Base-by-base conservation (phyloP, 2,888 invertebrate species). In the Caenorhabditis becei region DNA sequence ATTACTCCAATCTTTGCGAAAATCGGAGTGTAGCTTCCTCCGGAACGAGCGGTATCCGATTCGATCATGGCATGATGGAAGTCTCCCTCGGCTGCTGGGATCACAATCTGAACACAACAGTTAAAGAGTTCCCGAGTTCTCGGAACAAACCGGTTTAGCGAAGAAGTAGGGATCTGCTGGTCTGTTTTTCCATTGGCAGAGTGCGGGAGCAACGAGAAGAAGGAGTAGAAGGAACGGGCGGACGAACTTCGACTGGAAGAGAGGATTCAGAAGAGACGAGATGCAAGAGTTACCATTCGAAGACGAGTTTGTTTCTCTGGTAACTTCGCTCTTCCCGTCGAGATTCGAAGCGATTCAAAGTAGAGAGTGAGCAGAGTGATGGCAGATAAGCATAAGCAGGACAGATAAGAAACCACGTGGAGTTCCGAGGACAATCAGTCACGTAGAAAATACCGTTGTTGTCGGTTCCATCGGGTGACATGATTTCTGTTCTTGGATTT, bases 51-150 rank as follows among this genome's bases (percentile, higher is more conserved):
- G 3, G 62, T 63, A 37, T 69, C 77, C 10, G 32, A 47, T 35
- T 62, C 56, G 47, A 69, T 67, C 77, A 69, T 69, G 3, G 56
- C 62, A 49, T 58, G 23, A 24, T 69, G 77, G 32, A 54, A 77
- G 32, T 54, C 37, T 8, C 44, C 63, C 49, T 77, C 77, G 26
- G 54, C 32, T 10, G 69, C 77, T 0, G 77, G 77, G 1, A 77
- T 49, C 0, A 77, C 77, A 1, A 77, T 32, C 69, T 71, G 62
- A 26, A 62, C n/a, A n/a, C n/a, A n/a, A n/a, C n/a, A 71, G 11
- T 23, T 18, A 24, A 23, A 10, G 11, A 41, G n/a, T 23, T 14
- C 7, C 51, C 0, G 16, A 24, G 51, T 24, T 24, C 11, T 44
- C 44, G 44, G 44, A 35, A 8, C 35, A 35, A 8, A 51, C 51